A percentile compares a stretch with the other conserved stretches of the same genome.
Conservation (phyloP, 2,113 vertebrate genomes). For the Psilopogon haemacephalus region DNA sequence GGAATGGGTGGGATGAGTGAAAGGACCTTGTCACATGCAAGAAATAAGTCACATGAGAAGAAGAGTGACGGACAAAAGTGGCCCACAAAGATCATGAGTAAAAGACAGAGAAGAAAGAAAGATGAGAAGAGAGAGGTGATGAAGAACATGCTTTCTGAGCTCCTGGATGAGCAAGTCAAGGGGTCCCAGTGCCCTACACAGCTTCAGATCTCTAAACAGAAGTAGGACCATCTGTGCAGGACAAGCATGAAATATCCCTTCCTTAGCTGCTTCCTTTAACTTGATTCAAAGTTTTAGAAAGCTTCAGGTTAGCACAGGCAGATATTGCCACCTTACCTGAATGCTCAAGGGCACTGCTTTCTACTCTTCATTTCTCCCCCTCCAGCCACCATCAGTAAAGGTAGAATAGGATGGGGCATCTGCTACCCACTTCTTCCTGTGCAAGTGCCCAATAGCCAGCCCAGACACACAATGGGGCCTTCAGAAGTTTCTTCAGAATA, state of each 20-base stretch:
- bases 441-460: accelerated
- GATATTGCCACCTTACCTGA: background rate
- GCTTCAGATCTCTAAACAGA: background rate
- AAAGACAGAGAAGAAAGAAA: background rate
- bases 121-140: background rate
- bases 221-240: background rate
- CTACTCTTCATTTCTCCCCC: background rate
- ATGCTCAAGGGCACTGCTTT: background rate
- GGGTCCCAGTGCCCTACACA: background rate
- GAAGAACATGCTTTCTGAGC: background rate
- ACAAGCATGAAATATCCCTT: background rate
- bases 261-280: background rate
- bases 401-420: background rate
- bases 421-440: background rate
- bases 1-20: background rate
- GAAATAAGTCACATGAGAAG: background rate
- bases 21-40: background rate
- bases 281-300: background rate
- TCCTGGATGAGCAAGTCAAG: background rate
- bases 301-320: background rate
- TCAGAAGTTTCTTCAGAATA: background rate
- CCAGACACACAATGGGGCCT: accelerated
- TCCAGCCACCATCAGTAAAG: background rate
- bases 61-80: background rate
- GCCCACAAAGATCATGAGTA: background rate